Evolutionary conservation across 92 coral and sea anemone genomes (phyloP), one percentile per base, ranked within the genome.

Genomic region (Montipora capitata): DNA sequence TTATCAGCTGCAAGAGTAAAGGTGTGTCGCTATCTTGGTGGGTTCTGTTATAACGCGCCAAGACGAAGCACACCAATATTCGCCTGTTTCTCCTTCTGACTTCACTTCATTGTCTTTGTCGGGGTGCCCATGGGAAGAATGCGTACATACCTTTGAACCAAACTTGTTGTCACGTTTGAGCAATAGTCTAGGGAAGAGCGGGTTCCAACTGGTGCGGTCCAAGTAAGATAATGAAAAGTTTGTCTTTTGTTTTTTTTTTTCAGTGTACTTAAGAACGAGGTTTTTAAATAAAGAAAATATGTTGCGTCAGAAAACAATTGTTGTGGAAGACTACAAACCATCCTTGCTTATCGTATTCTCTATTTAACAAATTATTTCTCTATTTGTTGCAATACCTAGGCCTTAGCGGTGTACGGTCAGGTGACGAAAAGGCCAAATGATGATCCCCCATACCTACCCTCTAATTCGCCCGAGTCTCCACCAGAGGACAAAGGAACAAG

Each of bases 401-500:
- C 99, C 10, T 39, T 97, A 76, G 99, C 99, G n/a, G 99, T 97
- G 16, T 97, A 97, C 75, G 97, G 96, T 9, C 99, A 97, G 39
- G 51, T 97, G 63, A 91, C 96, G 40, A 85, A 92, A 9, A 87
- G 68, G 13, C 81, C 73, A 0, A 73, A 16, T 12, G 78, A 78
- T 0, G 63, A 52, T 4, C 72, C 81, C 57, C 90, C 96, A 9
- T 71, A 77, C 62, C 63, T 89, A 6, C 54, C 78, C 41, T 27
- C 83, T 8, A 70, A 91, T 10, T 65, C 83, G 35, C 62, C 88
- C 20, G 81, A 74, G 62, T 68, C 45, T 18, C 68, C 94, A 8
- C 87, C 97, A 48, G 86, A 80, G 9, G 82, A 64, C 67, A 78
- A 91, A 3, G 74, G 80, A 49, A 38, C 81, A 7, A 75, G 76